Evolutionary conservation across 2,888 invertebrate genomes (phyloP), one percentile per base, ranked within the genome.

Genomic region (Ophion ventricosus): DNA sequence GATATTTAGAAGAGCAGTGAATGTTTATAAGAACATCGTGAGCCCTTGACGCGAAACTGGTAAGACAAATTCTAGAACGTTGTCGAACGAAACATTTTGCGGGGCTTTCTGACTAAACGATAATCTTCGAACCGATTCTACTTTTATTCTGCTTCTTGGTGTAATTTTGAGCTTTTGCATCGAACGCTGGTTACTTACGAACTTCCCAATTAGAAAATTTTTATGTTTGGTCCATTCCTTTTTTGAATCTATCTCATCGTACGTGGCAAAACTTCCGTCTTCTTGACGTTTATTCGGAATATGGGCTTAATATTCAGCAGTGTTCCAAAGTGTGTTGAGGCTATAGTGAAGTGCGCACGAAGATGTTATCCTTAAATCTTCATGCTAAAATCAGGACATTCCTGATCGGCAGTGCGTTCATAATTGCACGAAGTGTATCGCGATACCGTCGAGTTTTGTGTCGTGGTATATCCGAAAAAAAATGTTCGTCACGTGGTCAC

Each of bases 401-500:
- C 66, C 23, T 14, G n/a, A 25, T 23, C 4, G 17, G 35, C 35
- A 35, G 35, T 35, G 35, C 35, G 35, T 35, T 0, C 35, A 35
- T 35, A 35, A 35, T 35, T 35, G 35, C 7, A 35, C 35, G 35
- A 8, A 35, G 35, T 35, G 35, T 7, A 35, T 1, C 35, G 5
- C 8, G 7, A 35, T 35, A 35, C 43, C 20, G 29, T 29, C 29
- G 29, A 25, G 63, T 63, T 63, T 63, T 49, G 61, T 29, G 61
- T 4, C n/a, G 40, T 40, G 57, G 8, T 35, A 49, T 25, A 61
- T 3, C 26, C 20, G 25, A 49, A 49, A 10, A 43, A 61, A 8
- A 74, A 20, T 20, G 40, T 63, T 49, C 49, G 5, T 61, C 73
- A 49, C 61, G 61, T 61, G 73, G 73, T 63, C 35, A 59, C 61